These are phyloP conservation scores for Oryzias sinensis DNA, from an alignment of 2,797 vertebrate genomes.

Conservation along the genomic window DNA sequence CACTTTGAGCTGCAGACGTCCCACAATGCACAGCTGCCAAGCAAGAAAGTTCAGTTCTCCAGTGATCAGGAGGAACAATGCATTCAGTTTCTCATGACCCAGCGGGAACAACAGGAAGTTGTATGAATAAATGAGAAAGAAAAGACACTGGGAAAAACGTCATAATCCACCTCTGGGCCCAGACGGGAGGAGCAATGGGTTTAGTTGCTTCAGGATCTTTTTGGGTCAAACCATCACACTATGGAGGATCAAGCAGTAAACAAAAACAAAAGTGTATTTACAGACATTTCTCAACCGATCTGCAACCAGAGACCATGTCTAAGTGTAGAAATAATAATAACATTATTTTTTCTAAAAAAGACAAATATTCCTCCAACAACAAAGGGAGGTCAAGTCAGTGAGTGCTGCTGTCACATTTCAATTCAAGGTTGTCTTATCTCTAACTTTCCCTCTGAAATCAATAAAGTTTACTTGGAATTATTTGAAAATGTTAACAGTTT, in stretches of 20 bases:
- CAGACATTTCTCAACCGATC: neutral
- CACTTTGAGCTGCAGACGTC: neutral
- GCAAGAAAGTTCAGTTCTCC: slow-evolving; percentile 28
- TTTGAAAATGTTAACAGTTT: no score
- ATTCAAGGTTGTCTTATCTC: no score
- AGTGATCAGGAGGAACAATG: slow-evolving; percentile 35
- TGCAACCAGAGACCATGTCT: no score
- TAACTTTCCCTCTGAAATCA: no score
- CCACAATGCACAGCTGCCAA: neutral
- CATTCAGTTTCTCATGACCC: slow-evolving; percentile 24
- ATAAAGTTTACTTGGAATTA: no score
- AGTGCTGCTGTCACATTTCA: neutral
- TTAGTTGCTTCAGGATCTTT: slow-evolving; percentile 7
- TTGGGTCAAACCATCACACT: slow-evolving; percentile 9
- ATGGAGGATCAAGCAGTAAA: slow-evolving; percentile 5
- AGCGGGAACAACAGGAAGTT: slow-evolving; percentile 21
- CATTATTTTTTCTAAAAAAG: no score
- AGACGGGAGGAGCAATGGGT: slow-evolving; percentile 9
- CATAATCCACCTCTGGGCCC: neutral
- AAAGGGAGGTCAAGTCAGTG: no score
- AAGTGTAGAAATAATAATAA: no score
- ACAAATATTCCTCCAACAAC: no score
- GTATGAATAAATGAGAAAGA: slow-evolving; percentile 9
- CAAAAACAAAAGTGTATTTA: neutral
- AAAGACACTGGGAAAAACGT: slow-evolving; percentile 1